Evolutionary conservation across 2,888 invertebrate species (phyloP).

Genomic region (Endomychus coccineus): DNA sequence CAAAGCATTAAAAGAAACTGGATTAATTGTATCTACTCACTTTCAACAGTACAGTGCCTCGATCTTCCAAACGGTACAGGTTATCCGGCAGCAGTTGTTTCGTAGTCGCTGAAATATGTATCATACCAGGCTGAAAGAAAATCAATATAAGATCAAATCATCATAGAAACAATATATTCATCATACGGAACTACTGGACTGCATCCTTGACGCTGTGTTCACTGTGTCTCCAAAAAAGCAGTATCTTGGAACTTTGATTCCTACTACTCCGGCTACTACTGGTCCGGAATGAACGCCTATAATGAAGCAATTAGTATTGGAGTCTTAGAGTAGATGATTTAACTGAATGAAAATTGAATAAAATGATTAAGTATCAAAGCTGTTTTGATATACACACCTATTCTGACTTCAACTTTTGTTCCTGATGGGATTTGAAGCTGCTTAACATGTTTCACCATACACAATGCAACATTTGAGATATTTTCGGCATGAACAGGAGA

Average conservation of each 20-base stretch:
- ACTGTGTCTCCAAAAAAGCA: constrained; percentile 86
- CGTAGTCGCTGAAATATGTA: constrained; percentile 69
- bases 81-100: constrained; percentile 57
- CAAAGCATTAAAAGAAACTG: constrained; percentile 42
- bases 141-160: not conserved
- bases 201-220: constrained; percentile 85
- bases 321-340: no score
- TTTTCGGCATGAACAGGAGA: constrained; percentile 66
- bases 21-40: no score
- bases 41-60: constrained; percentile 72
- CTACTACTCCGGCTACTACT: constrained; percentile 80
- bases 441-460: constrained; percentile 62
- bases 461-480: constrained; percentile 70
- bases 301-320: no score
- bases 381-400: constrained; percentile 45
- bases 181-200: constrained; percentile 54
- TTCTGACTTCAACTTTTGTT: constrained; percentile 54
- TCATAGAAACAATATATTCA: no score
- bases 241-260: constrained; percentile 72
- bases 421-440: constrained; percentile 55
- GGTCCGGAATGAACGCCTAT: constrained; percentile 75
- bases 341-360: not conserved
- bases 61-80: constrained; percentile 57
- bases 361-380: no score
- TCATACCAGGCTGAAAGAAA: constrained; percentile 51